These are phyloP conservation scores for Mya arenaria DNA, from an alignment of 1,140 invertebrate genomes.

Conservation along the genomic window DNA sequence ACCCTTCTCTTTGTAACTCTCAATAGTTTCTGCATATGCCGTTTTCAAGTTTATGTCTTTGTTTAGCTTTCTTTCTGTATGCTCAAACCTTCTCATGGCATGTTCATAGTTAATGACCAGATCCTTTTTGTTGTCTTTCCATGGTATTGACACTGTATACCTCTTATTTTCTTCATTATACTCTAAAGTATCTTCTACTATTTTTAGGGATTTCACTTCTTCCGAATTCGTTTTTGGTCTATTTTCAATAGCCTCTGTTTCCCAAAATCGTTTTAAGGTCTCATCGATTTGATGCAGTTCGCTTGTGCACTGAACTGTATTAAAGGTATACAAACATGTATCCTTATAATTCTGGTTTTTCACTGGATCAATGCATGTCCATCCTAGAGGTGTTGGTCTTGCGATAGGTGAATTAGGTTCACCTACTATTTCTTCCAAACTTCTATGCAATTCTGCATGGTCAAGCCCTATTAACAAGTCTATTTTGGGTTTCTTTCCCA, in stretches of 20 bases:
- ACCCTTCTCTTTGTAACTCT: neutral
- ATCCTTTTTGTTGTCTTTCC: constrained; percentile 24
- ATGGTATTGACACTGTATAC: constrained; percentile 38
- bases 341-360: neutral
- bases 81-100: neutral
- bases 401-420: neutral
- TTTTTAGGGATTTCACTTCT: neutral
- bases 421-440: neutral
- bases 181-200: neutral
- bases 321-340: neutral
- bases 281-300: neutral
- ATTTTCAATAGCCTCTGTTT: neutral
- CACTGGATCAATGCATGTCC: constrained; percentile 17
- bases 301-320: neutral
- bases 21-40: neutral
- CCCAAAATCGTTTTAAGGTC: constrained; percentile 21
- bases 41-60: neutral
- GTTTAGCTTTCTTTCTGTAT: constrained; percentile 17
- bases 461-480: constrained; percentile 30
- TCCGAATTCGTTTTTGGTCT: neutral
- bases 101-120: constrained; percentile 3
- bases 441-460: neutral
- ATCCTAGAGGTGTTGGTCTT: neutral
- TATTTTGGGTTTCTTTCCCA: neutral
- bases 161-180: neutral